Evolutionary conservation across 92 coral and sea anemone genomes (phyloP), one percentile per base, ranked within the genome.

Genomic region (Parazoanthus atlanticus): DNA sequence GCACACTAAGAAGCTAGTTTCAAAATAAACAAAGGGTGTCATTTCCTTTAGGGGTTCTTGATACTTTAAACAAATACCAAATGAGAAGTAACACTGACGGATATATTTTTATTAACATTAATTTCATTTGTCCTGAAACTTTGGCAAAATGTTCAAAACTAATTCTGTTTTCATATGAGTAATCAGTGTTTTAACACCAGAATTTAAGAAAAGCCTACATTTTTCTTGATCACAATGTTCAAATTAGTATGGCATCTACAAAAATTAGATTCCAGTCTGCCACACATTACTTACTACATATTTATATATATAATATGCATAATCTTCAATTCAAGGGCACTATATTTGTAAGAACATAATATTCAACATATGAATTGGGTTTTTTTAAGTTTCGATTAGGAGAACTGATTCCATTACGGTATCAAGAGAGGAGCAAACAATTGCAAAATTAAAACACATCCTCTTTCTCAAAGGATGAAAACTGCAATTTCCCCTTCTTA

Each of bases 401-500:
- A 52, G 58, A 69, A 69, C 16, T 69, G 32, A 36, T 77, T 0
- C 81, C 58, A 77, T 77, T 77, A 41, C n/a, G 21, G 61, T 78
- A 52, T 52, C 31, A 78, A 78, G 33, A n/a, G 56, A 78, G 1
- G 19, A 23, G 7, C 78, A 67, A 46, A 69, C 76, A 46, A 43
- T 8, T n/a, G 64, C 38, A 61, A 41, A 84, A 69, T 43, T 15
- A 32, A 73, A 73, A 38, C 40, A 73, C 25, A 73, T 49, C 43
- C 66, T 84, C 64, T 84, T 29, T 69, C 75, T 67, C 28, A 69
- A 84, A 69, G 43, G 74, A 65, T 23, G 28, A 70, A 80, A 80
- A 29, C 16, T 52, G 46, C 43, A 70, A 84, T 71, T 84, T 84
- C 78, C 79, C n/a, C 15, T 84, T 17, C 58, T 46, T 9, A 69